Conservation (phyloP, 1,140 invertebrate genomes). For the Nasonia giraulti region DNA sequence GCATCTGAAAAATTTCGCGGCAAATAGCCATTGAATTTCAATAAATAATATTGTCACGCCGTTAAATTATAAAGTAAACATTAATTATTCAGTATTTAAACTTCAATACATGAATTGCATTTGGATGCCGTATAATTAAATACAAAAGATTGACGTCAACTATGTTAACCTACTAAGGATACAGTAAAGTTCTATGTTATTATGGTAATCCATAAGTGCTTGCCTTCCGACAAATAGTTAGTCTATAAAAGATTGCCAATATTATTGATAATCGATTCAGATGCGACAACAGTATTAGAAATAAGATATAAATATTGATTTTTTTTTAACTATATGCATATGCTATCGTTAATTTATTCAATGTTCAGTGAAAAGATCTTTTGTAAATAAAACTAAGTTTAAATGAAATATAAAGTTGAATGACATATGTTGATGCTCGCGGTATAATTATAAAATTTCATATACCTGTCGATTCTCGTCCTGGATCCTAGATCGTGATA, state of each 20-base stretch:
- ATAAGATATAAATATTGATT: neutral
- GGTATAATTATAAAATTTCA: neutral
- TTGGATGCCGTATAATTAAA: neutral
- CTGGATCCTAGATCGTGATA: constrained; percentile 88
- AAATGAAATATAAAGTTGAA: no score
- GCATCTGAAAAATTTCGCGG: constrained; percentile 73
- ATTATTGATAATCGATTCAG: neutral
- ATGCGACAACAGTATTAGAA: neutral
- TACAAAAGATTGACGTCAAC: neutral
- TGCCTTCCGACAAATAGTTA: neutral
- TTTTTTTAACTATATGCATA: neutral
- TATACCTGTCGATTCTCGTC: constrained; percentile 79
- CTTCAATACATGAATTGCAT: neutral
- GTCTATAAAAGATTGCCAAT: neutral
- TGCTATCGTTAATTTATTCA: no score
- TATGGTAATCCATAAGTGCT: neutral
- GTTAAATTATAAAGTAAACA: neutral
- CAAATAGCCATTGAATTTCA: no score
- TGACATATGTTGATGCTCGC: no score
- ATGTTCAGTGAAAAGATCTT: neutral
- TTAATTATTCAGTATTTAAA: neutral
- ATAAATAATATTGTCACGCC: neutral
- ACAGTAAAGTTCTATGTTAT: neutral
- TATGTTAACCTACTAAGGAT: neutral
- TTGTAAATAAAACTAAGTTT: neutral